Evolutionary conservation across 2,797 vertebrate genomes (phyloP), one percentile per base, ranked within the genome.

Genomic region (Notoglanidium macrostoma): DNA sequence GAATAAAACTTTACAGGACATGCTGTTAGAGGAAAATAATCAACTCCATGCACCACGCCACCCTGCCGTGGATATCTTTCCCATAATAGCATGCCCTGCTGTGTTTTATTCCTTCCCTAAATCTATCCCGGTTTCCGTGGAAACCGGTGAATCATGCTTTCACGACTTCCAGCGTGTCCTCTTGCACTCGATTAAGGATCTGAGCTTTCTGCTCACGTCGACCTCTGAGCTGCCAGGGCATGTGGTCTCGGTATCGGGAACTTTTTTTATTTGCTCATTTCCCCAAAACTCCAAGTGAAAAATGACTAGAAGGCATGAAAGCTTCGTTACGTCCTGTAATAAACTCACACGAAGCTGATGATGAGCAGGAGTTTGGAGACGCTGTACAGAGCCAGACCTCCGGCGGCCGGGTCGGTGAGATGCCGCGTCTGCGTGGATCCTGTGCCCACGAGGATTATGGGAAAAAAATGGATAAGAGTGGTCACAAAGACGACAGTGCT

Each of bases 351-450:
- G 91, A 98, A 99, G 94, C 98, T 99, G 95, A 99, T 97, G 94
- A 99, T 94, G 87, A 99, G 96, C 92, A 99, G 96, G 91, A 99
- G 95, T 94, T 97, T 99, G 92, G 98, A 99, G 92, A 99, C 96
- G 0, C 97, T 98, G 95, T 98, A 98, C 61, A 99, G 95, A 72
- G 97, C 97, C 87, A 97, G 95, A 92, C 96, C 95, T 2, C 89
- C 95, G 23, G 96, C 93, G 89, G 96, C 94, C 46, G 96, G 97
- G 90, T 98, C 97, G 0, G 98, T 96, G 90, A 97, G 92, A 90
- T 97, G 97, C 92, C 98, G 94, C n/a, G 98, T 99, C 93, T 99
- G 98, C 0, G 98, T 99, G 96, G 98, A 99, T 92, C 98, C 98
- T 93, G 85, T 5, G 93, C 9, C 73, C 61, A 51, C 3, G 6